Evolutionary conservation across 2,113 vertebrate species (phyloP).

Genomic region (Taurulus bubalis): DNA sequence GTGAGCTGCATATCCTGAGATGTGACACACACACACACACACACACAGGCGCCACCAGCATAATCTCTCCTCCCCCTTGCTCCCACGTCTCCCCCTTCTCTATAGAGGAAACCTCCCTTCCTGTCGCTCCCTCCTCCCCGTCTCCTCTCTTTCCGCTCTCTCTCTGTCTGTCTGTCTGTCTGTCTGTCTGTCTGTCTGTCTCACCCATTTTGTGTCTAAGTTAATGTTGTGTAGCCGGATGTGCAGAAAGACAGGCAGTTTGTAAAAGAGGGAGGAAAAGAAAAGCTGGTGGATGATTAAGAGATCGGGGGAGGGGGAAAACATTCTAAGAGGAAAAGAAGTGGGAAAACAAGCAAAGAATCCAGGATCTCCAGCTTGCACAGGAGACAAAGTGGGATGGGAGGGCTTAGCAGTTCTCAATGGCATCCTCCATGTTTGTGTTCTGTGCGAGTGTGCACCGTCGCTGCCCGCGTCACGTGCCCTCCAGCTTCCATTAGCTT

Average conservation of each 20-base stretch:
- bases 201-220: slow-evolving; percentile 66
- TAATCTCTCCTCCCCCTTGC: slow-evolving; percentile 80
- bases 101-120: slow-evolving; percentile 85
- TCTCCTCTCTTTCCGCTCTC: slow-evolving; percentile 82
- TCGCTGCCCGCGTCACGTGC: slow-evolving; percentile 58
- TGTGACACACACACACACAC: slow-evolving; percentile 56
- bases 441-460: not conserved
- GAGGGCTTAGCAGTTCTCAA: slow-evolving; percentile 51
- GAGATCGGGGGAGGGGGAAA: slow-evolving; percentile 28
- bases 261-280: slow-evolving; percentile 24
- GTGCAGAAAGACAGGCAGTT: slow-evolving; percentile 45
- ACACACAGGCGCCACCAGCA: slow-evolving; percentile 83
- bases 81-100: slow-evolving; percentile 69
- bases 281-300: slow-evolving; percentile 39
- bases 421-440: slow-evolving; percentile 38
- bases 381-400: not conserved
- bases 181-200: slow-evolving; percentile 49
- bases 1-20: slow-evolving; percentile 80
- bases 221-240: slow-evolving; percentile 72
- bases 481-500: slow-evolving; percentile 76
- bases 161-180: slow-evolving; percentile 57
- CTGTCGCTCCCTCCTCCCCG: slow-evolving; percentile 80
- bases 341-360: slow-evolving; percentile 40
- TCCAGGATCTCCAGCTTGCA: slow-evolving; percentile 39
- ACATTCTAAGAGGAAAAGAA: slow-evolving; percentile 27